Evolutionary conservation across 2,888 invertebrate genomes (phyloP), one percentile per base, ranked within the genome.

Genomic region (Acleris literana): DNA sequence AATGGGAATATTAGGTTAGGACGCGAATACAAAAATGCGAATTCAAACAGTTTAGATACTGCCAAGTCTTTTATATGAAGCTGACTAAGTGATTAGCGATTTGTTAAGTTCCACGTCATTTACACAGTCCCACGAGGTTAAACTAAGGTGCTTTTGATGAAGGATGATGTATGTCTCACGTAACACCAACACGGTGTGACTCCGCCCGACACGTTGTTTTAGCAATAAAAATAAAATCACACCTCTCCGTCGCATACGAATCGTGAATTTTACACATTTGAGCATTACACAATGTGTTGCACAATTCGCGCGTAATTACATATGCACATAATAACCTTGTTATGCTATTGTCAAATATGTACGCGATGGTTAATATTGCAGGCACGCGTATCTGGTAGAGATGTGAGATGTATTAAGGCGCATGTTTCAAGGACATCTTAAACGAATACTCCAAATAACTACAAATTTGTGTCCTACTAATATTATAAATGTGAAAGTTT

Each of bases 291-390:
- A 76, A 74, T 71, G 70, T 72, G 71, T 68, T 76, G 71, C 68
- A 68, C 61, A 64, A 75, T 74, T 70, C 71, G 71, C 65, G 71
- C 68, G 68, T 75, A 74, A 75, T 76, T 72, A 74, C 70, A 74
- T 76, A 74, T 79, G 78, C 75, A 76, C 72, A 74, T 73, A 70
- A 71, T 74, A 75, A 75, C 79, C 77, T 78, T 78, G 78, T 75
- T 71, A 63, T 74, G 75, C 70, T 75, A 72, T 77, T 71, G 76
- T 79, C 64, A 66, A 70, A 66, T 68, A 68, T 63, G 60, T 44
- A 39, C 39, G 56, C 22, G 55, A 25, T 46, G 29, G 20, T 63
- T 33, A 51, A 61, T 44, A 54, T 61, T 44, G 52, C 46, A 20
- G 43, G 61, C 44, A 61, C 61, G 61, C 44, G 61, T 57, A 29